Conservation (phyloP, 2,888 invertebrate genomes). For the Volucella inanis region DNA sequence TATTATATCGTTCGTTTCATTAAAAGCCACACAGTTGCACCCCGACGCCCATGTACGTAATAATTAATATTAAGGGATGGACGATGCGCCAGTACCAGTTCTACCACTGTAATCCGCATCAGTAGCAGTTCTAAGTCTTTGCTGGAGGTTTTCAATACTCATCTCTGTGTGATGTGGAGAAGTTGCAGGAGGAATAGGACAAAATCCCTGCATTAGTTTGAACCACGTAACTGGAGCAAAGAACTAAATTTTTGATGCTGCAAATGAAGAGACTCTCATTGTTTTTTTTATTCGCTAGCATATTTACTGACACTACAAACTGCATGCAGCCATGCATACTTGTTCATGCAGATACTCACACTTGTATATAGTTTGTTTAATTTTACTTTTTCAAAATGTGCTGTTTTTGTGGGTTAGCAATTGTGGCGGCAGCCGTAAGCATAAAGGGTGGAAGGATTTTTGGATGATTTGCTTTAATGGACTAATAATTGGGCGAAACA, state of each 20-base stretch:
- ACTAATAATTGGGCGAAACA: slow-evolving; percentile 68
- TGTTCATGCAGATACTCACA: too few species aligned
- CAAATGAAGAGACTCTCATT: slow-evolving; percentile 47
- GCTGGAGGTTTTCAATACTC: not conserved
- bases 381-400: slow-evolving; percentile 19
- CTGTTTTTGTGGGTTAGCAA: slow-evolving; percentile 28
- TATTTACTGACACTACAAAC: slow-evolving; percentile 25
- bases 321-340: not conserved
- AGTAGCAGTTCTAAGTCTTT: too few species aligned
- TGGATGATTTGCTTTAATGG: slow-evolving; percentile 62
- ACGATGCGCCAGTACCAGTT: slow-evolving; percentile 32
- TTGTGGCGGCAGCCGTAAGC: not conserved
- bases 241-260: slow-evolving; percentile 68
- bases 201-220: slow-evolving; percentile 58
- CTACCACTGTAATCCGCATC: not conserved
- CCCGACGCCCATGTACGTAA: slow-evolving; percentile 52
- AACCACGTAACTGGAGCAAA: slow-evolving; percentile 68
- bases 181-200: slow-evolving; percentile 3
- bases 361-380: slow-evolving; percentile 29
- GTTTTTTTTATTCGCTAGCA: slow-evolving; percentile 13
- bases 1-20: slow-evolving; percentile 70
- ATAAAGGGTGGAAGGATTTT: slow-evolving; percentile 41
- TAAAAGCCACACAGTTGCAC: slow-evolving; percentile 60
- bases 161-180: not conserved
- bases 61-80: slow-evolving; percentile 48